Evolutionary conservation across 2,888 invertebrate genomes (phyloP).

Genomic region (Pollenia labialis): DNA sequence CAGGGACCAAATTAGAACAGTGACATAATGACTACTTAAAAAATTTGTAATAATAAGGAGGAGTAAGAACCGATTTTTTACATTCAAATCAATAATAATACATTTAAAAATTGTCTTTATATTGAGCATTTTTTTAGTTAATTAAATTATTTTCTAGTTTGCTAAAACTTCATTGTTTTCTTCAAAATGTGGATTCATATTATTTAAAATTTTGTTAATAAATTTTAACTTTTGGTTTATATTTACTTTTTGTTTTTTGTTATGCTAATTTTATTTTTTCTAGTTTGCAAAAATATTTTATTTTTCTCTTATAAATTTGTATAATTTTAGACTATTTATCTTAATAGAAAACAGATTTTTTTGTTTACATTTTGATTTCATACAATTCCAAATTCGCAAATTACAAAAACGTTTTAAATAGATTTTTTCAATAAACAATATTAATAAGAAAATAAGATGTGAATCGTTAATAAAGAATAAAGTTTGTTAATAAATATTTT

Average conservation of each 20-base stretch:
- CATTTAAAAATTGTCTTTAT: too few relatives aligned
- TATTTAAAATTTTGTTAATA: neutral
- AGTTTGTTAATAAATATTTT: neutral
- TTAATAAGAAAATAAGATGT: constrained; percentile 22
- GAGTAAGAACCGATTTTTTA: too few relatives aligned
- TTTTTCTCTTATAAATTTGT: neutral
- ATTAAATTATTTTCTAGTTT: too few relatives aligned
- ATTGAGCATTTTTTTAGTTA: too few relatives aligned
- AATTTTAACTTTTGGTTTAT: neutral
- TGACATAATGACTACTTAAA: too few relatives aligned
- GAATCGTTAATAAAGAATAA: constrained; percentile 17
- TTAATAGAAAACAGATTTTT: constrained; percentile 2
- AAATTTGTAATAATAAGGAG: too few relatives aligned
- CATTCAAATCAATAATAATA: neutral
- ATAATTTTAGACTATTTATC: neutral
- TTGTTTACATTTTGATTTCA: neutral
- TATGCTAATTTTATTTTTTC: neutral
- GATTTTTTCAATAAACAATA: constrained; percentile 16
- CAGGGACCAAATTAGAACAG: too few relatives aligned
- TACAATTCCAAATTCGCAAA: neutral
- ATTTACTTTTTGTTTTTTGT: neutral
- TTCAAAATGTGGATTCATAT: too few relatives aligned
- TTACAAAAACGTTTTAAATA: neutral
- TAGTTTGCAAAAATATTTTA: neutral
- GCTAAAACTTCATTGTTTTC: too few relatives aligned